Conservation (phyloP, 2,113 vertebrate genomes). For the Dolichotis patagonum region DNA sequence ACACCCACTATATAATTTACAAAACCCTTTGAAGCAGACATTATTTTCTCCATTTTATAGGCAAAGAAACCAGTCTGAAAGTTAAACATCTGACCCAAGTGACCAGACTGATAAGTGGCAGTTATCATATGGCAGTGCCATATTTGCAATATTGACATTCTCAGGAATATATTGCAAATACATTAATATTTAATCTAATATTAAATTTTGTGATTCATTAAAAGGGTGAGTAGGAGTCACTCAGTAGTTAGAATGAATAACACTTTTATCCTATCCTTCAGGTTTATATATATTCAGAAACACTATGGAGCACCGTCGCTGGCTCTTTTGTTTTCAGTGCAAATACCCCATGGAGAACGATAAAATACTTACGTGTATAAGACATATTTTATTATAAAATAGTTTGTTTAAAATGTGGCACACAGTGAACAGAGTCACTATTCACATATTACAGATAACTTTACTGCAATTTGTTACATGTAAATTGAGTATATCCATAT, state of each 20-base stretch:
- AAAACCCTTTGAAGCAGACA: not conserved
- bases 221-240: not conserved
- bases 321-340: not conserved
- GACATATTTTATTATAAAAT: not conserved
- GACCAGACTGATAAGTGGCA: not conserved
- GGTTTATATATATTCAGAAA: not conserved
- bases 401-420: not conserved
- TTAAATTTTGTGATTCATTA: not conserved
- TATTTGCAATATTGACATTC: conserved; percentile 33
- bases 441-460: not conserved
- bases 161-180: not conserved
- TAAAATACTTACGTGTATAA: not conserved
- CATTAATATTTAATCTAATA: not conserved
- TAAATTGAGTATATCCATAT: not conserved
- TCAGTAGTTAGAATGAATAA: not conserved
- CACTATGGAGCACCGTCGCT: not conserved
- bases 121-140: not conserved
- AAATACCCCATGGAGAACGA: not conserved
- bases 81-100: not conserved
- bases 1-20: not conserved
- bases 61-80: not conserved
- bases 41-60: not conserved
- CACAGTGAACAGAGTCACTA: not conserved
- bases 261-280: not conserved
- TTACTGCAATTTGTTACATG: not conserved